Percentiles rank a stretch among this genome's conserved stretches.
phyloP scores from a whole-genome alignment of 2,888 invertebrate species.

The Tachina fera region DNA sequence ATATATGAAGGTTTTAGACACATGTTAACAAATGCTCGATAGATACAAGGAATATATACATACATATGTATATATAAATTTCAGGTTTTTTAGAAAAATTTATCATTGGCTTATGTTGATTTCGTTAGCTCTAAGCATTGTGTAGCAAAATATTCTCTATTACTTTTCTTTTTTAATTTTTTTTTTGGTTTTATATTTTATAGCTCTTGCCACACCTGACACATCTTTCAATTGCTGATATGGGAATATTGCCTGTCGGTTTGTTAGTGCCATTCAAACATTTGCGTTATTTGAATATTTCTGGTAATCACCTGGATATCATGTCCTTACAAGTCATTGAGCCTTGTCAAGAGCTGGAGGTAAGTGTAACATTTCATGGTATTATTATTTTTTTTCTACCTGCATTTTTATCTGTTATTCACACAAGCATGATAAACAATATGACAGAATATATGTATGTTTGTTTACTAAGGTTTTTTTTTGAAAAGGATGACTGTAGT shows the following conservation, averaged over 20 bases:
- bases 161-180: constrained; percentile 39
- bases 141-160: constrained; percentile 25
- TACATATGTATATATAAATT: constrained; percentile 23
- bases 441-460: background rate
- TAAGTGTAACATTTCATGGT: constrained; percentile 73
- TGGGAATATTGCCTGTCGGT: constrained; percentile 82
- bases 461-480: background rate
- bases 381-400: background rate
- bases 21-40: constrained; percentile 46
- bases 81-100: background rate
- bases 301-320: constrained; percentile 87
- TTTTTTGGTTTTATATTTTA: constrained; percentile 59
- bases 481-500: background rate
- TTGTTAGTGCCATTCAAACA: constrained; percentile 82
- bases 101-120: constrained; percentile 41
- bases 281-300: constrained; percentile 88
- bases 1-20: constrained; percentile 13
- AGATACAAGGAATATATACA: background rate
- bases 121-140: constrained; percentile 6
- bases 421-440: constrained; percentile 25
- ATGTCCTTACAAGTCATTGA: constrained; percentile 82
- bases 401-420: background rate
- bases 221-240: constrained; percentile 82
- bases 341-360: constrained; percentile 82
- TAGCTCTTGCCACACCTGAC: constrained; percentile 82